Evolutionary conservation across 2,797 vertebrate species (phyloP), one percentile per base, ranked within the genome.

Genomic region (Vireo griseus): DNA sequence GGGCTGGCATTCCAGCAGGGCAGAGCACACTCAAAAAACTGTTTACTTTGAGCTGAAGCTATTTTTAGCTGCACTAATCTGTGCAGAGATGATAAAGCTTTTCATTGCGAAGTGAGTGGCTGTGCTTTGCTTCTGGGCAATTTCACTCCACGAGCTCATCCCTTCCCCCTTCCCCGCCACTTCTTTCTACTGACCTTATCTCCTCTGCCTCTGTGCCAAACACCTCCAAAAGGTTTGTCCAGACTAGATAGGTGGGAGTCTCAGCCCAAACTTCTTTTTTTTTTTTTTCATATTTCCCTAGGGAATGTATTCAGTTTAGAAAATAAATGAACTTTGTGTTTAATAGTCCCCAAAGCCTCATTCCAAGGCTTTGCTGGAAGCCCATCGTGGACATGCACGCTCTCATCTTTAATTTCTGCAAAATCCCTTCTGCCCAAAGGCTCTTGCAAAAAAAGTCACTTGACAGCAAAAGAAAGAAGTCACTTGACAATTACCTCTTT

Each of bases 51-150:
- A 96, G 95, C 93, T 89, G 85, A 73, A 80, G 90, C 89, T 98
- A 97, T 98, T 97, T 97, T 97, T 97, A 97, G 97, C 72, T 39
- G 37, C 75, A 81, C 86, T 97, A 97, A 98, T 98, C 97, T 97
- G 96, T 92, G 95, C 94, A 69, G 93, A 96, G 97, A 97, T 96
- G 97, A 97, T 97, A 97, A 97, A 97, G 97, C 94, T 94, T 96
- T 96, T 95, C 92, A 88, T 92, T 96, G 95, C 93, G 15, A 88
- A 97, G 95, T 85, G 88, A 96, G 95, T 57, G 35, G 58, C 65
- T 74, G 85, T 22, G 81, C 85, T 97, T 93, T 80, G 95, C 96
- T 97, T 97, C 97, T 98, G 97, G 96, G 96, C 96, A 96, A 94
- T 96, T 97, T 98, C 96, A 97, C 91, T 95, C 83, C 91, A 87